Base-by-base conservation (phyloP, 1,140 invertebrate species). In the Tetragonula clypearis region DNA sequence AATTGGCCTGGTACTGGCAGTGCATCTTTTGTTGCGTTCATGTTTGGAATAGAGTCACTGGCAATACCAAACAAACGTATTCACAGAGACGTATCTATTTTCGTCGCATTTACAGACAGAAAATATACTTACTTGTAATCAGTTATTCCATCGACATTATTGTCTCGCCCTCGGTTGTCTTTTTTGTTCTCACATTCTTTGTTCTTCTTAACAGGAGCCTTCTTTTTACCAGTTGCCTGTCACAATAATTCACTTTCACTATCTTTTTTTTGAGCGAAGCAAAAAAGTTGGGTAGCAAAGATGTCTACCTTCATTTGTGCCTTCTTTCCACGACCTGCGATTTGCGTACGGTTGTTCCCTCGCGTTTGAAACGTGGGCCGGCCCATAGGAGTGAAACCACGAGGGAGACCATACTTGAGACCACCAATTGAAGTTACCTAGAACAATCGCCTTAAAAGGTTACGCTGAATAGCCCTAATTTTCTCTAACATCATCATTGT, bases 371-470 rank as follows among this genome's bases (percentile, higher is more conserved):
- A 95, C 17, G 93, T 92, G 9, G 93, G 91, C 11, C 94, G 88
- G 53, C 87, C 91, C 41, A 93, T 75, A 0, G 92, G 90, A 78
- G 92, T 92, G 72, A 94, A 93, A n/a, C 92, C 91, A 80, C 93
- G 92, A 30, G 92, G 90, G 75, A 93, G 88, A 82, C 90, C 90
- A 60, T 93, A 94, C 66, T 93, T 93, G n/a, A 93, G 49, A 56
- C 93, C 93, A 23, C 94, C 94, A 12, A 95, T 93, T 23, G 94
- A 95, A 56, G 95, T 95, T 21, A 95, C 93, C 95, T 95, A 86
- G 49, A 92, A 92, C 85, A 91, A 11, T 65, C 9, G 2, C 3
- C 69, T 72, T 58, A 60, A 81, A 60, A 19, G 14, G 41, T 81
- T 73, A 73, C 19, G 17, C 8, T 12, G 69, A 3, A 75, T 69